Percentiles rank a stretch among this genome's conserved stretches.
These are phyloP conservation scores for Papilio polytes DNA, from an alignment of 1,140 invertebrate species.

Conservation along the genomic window DNA sequence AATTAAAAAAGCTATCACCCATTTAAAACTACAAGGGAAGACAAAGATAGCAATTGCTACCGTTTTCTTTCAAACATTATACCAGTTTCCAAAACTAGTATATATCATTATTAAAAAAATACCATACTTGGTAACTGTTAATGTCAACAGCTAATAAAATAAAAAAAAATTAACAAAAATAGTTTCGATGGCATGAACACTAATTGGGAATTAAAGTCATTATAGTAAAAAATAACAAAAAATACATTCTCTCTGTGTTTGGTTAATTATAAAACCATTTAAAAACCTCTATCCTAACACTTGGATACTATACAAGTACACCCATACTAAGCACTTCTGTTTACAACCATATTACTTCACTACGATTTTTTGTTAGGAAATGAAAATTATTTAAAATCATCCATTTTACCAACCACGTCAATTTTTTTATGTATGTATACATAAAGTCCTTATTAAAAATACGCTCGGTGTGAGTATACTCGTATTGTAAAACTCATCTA, in stretches of 20 bases:
- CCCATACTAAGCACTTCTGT: too few species aligned
- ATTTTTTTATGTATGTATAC: too few species aligned
- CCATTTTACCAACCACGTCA: too few species aligned
- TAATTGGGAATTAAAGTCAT: background rate
- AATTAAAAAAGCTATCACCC: background rate
- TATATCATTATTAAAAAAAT: background rate
- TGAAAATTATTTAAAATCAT: too few species aligned
- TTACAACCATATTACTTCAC: too few species aligned
- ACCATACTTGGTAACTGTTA: background rate
- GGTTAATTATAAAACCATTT: background rate
- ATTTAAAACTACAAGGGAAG: constrained; percentile 7
- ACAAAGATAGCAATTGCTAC: background rate
- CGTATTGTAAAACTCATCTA: constrained; percentile 1
- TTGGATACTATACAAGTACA: background rate
- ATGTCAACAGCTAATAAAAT: constrained; percentile 19
- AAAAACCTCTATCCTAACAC: background rate
- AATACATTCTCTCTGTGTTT: background rate
- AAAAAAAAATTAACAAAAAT: constrained; percentile 26
- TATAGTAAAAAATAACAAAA: constrained; percentile 7
- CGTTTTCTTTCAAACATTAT: background rate
- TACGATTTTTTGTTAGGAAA: too few species aligned
- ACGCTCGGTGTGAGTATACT: background rate
- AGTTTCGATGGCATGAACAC: background rate
- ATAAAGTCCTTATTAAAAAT: too few species aligned
- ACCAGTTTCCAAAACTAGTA: background rate